These are phyloP conservation scores for Horisme vitalbata DNA, from an alignment of 2,888 invertebrate species.

Conservation along the genomic window DNA sequence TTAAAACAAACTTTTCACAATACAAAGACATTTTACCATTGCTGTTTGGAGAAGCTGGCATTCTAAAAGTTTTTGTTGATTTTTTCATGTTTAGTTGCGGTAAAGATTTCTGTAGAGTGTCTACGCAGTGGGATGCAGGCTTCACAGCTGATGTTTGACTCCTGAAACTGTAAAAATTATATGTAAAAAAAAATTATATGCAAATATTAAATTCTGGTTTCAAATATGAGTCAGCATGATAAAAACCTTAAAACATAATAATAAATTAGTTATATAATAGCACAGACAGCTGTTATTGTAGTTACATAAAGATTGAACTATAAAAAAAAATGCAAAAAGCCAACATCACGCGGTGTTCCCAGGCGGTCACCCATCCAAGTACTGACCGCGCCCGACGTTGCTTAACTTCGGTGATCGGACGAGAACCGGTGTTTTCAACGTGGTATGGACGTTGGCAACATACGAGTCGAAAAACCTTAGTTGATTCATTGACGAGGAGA, in stretches of 20 bases:
- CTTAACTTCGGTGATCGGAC: constrained; percentile 80
- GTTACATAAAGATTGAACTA: too few species aligned
- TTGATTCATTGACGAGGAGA: too few species aligned
- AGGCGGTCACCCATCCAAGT: constrained; percentile 79
- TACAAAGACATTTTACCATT: constrained; percentile 34
- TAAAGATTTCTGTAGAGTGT: constrained; percentile 62
- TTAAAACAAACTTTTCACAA: constrained; percentile 8
- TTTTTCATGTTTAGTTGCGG: constrained; percentile 53
- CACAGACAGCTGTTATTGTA: too few species aligned
- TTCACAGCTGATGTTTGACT: constrained; percentile 60
- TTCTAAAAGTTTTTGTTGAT: constrained; percentile 40
- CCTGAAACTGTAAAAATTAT: constrained; percentile 39
- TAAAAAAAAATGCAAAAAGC: constrained; percentile 55
- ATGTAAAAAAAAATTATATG: not conserved
- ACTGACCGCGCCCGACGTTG: constrained; percentile 78
- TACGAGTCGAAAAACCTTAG: too few species aligned
- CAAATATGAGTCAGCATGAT: too few species aligned
- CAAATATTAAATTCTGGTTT: too few species aligned
- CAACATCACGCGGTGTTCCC: constrained; percentile 69
- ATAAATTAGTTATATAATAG: not conserved
- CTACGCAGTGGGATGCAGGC: constrained; percentile 74
- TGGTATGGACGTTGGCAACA: constrained; percentile 61
- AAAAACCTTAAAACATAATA: too few species aligned
- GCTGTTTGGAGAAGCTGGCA: constrained; percentile 44
- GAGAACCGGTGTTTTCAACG: constrained; percentile 68